These are phyloP conservation scores for Liodrosophila aerea DNA, from an alignment of 2,888 invertebrate species.

Conservation along the genomic window DNA sequence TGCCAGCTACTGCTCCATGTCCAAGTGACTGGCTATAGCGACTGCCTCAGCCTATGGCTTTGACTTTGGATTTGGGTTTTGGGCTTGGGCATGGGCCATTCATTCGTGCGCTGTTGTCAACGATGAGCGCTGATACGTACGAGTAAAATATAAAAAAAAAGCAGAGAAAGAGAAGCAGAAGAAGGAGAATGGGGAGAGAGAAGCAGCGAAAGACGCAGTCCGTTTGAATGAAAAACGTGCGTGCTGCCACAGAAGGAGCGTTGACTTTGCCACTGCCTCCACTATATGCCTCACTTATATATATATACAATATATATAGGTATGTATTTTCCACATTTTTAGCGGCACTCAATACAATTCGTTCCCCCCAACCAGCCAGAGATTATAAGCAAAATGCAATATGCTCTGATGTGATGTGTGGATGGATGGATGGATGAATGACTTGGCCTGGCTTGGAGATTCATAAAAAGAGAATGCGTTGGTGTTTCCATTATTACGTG, in stretches of 20 bases:
- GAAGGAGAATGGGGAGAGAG: conserved; percentile 27
- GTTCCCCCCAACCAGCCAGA: conserved; percentile 40
- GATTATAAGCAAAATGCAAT: conserved; percentile 77
- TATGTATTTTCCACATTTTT: conserved; percentile 72
- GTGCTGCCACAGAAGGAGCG: conserved; percentile 82
- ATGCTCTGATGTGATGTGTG: conserved; percentile 55
- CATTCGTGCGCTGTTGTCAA: conserved; percentile 75
- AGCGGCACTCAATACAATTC: conserved; percentile 79
- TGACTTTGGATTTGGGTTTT: conserved; percentile 18
- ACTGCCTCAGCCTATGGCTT: conserved; percentile 12
- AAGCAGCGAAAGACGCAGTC: conserved; percentile 40
- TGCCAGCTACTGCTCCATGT: conserved; percentile 54
- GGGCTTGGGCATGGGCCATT: conserved; percentile 61
- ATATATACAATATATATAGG: conserved; percentile 4
- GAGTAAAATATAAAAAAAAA: conserved; percentile 40
- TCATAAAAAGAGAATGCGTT: conserved; percentile 68
- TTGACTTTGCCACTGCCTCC: conserved; percentile 74
- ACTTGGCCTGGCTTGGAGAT: conserved; percentile 23
- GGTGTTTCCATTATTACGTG: conserved; percentile 76
- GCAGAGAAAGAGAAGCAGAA: conserved; percentile 10
- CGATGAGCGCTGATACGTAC: conserved; percentile 74
- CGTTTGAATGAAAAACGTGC: conserved; percentile 79
- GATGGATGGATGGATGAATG: conserved; percentile 36
- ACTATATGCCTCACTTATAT: conserved; percentile 14
- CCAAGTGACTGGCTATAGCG: conserved; percentile 46